These are phyloP conservation scores for Acanthaster planci DNA, from an alignment of 35 echinoderm and acorn worm species.

Conservation along the genomic window DNA sequence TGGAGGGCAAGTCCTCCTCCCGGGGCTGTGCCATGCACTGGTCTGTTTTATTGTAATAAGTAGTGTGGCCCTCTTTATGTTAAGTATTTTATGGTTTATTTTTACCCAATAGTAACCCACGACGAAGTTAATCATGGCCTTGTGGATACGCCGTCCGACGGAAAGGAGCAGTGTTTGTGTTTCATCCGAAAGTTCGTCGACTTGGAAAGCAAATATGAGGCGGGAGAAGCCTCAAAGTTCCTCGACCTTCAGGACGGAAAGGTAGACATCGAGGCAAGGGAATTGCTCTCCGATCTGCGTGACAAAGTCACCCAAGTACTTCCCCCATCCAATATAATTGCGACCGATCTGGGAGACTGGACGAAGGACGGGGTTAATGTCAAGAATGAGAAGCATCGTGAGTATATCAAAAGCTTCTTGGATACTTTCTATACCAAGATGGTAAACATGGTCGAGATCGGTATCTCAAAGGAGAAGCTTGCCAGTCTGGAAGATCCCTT, in stretches of 20 bases:
- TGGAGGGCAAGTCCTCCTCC: too few species aligned
- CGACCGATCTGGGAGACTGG: slow-evolving; percentile 21
- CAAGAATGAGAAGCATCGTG: slow-evolving; percentile 25
- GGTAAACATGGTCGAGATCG: slow-evolving; percentile 26
- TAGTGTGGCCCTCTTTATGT: too few species aligned
- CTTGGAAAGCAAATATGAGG: not conserved
- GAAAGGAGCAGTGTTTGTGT: slow-evolving; percentile 50
- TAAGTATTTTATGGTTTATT: too few species aligned
- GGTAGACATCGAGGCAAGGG: slow-evolving; percentile 36
- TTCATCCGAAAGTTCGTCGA: slow-evolving; percentile 45
- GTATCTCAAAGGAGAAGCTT: slow-evolving; percentile 3
- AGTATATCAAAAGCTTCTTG: slow-evolving; percentile 32
- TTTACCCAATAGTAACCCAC: slow-evolving; percentile 33
- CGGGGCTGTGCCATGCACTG: too few species aligned
- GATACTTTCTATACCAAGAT: slow-evolving; percentile 33
- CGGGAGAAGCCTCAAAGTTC: slow-evolving; percentile 32
- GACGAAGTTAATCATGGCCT: slow-evolving; percentile 43
- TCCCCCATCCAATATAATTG: slow-evolving; percentile 20
- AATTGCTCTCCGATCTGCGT: slow-evolving; percentile 28
- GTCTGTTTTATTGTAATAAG: too few species aligned
- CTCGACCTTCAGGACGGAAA: slow-evolving; percentile 26
- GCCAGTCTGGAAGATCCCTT: slow-evolving; percentile 23
- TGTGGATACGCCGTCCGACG: slow-evolving; percentile 9
- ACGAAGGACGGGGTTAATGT: slow-evolving; percentile 27
- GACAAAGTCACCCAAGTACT: slow-evolving; percentile 25